Evolutionary conservation across 2,797 vertebrate genomes (phyloP), one percentile per base, ranked within the genome.

Genomic region (Gymnoscopelus braueri): DNA sequence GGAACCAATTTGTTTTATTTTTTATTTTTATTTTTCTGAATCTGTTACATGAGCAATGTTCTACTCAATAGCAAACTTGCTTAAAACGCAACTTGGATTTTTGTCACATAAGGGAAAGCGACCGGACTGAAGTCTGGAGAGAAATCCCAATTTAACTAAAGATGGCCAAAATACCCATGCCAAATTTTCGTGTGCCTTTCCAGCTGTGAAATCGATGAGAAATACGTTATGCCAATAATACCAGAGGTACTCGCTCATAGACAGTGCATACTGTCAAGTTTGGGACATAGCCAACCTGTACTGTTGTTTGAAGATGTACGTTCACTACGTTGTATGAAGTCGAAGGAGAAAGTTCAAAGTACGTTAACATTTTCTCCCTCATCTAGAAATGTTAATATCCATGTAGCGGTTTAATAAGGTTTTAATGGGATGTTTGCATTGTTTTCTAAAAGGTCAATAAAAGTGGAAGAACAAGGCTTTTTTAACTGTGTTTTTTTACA

Each of bases 381-480:
- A 79, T 78, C 69, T 81, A 62, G 63, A 74, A 76, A 56, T 78
- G 71, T 78, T 84, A 79, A 82, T 74, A 82, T 75, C 53, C 73
- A 76, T 84, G 76, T 86, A 77, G 69, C 77, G 74, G 86, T 85
- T 87, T 89, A 78, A 84, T 89, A 72, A 70, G 81, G 78, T 91
- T 93, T 92, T 92, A 92, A 85, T 88, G 81, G 65, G 84, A 87
- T 77, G 59, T 92, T 88, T 90, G 69, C 81, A 80, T 49, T 75
- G 83, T 88, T 92, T 93, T 93, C 86, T 90, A 88, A 90, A 89
- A 84, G 72, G 72, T 63, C 81, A 92, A 91, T 93, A 92, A 94
- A 93, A 86, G 78, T 83, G 82, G 85, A 83, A 44, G 75, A 88
- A 87, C 54, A 12, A 78, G 39, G 11, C 59, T 11, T 54, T 65